A percentile compares a stretch with the other conserved stretches of the same genome.
Conservation (phyloP, 2,797 vertebrate species). For the Merluccius polli region DNA sequence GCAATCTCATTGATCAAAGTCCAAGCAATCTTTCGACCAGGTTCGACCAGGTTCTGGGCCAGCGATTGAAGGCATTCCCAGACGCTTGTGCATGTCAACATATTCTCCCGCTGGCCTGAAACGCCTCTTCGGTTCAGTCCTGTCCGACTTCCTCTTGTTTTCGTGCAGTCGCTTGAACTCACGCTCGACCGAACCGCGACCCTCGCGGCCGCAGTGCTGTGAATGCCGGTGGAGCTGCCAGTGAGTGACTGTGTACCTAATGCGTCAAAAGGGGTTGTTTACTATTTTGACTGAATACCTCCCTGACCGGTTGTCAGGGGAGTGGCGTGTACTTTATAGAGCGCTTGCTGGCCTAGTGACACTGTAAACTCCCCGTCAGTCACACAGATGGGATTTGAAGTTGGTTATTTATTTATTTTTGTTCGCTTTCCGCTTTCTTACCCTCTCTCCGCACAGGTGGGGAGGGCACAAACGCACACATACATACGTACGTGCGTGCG, state of each 20-base stretch:
- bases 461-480: background rate
- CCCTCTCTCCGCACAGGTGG: background rate
- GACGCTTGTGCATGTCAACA: background rate
- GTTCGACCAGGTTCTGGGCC: background rate
- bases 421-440: background rate
- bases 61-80: background rate
- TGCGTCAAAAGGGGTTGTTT: constrained; percentile 10
- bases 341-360: background rate
- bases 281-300: constrained; percentile 1
- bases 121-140: background rate
- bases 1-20: background rate
- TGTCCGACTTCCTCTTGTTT: background rate
- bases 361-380: background rate
- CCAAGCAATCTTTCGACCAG: background rate
- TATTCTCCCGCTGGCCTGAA: background rate
- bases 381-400: background rate
- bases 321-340: background rate
- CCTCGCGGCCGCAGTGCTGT: constrained; percentile 11
- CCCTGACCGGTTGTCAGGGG: background rate
- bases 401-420: background rate
- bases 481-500: background rate
- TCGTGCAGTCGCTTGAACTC: background rate
- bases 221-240: constrained; percentile 12
- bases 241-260: constrained; percentile 11
- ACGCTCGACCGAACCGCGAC: constrained; percentile 23